Evolutionary conservation across 2,888 invertebrate species (phyloP), one percentile per base, ranked within the genome.

Genomic region (Ichneumoninae sp.): DNA sequence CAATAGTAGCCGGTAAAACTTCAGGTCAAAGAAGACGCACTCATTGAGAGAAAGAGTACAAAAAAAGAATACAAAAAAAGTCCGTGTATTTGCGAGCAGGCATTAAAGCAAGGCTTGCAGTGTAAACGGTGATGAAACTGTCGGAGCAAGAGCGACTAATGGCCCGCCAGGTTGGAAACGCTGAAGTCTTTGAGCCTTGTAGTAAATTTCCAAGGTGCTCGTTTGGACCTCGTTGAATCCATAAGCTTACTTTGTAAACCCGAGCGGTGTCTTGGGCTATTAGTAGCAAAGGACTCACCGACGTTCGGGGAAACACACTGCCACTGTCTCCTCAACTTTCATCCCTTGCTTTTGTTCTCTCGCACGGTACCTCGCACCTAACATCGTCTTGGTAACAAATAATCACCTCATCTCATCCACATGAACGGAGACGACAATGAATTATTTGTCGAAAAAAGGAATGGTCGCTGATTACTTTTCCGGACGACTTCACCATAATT

Each of bases 161-260:
- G 52, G 62, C 40, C 54, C 60, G 60, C 68, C 57, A 50, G 57
- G 66, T 33, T 54, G 68, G 44, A 26, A 47, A 65, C 30, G 30
- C 33, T 30, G 36, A 57, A 54, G 52, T 68, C 80, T 83, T 83
- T 80, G 65, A 83, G 72, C 71, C 71, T 66, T 47, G 26, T 47
- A 71, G 65, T 66, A 83, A 79, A 80, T 80, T 80, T 80, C 76
- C 80, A 65, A 80, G 83, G 77, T 80, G 80, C 83, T 83, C 80
- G 77, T 83, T 83, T 80, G 80, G 30, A 68, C 60, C 80, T 72
- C 62, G 60, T 80, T 80, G 60, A 83, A 83, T 77, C 52, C 69
- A 80, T 72, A 69, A 80, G 70, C 76, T 44, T 80, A 77, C 83
- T 80, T 83, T 77, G 83, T 77, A 68, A 72, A 72, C 33, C 71